Base-by-base conservation (phyloP, 2,797 vertebrate genomes). In the Danio tinwini region DNA sequence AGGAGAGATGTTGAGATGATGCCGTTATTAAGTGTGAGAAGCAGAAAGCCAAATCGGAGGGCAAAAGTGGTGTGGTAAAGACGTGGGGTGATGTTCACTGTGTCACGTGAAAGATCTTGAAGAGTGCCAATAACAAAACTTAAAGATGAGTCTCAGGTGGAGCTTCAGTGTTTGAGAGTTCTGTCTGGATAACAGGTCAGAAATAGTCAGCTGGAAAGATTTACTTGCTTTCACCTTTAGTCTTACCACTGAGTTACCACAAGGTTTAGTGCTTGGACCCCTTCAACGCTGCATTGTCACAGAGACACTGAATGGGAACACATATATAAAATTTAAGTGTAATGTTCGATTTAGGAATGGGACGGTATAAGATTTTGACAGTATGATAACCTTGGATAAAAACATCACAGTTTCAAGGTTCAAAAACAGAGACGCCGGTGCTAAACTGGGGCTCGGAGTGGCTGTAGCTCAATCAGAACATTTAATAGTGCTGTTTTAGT, bases 21-120 rank as follows among this genome's bases (percentile, higher is more conserved):
- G 21, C 44, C 74, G 55, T 84, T 70, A 65, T 73, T 73, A 56
- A 76, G 63, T 50, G 56, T 72, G 44, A 55, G 63, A 7, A 44
- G 50, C 45, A 21, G 52, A 40, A 65, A 53, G 79, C 45, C 53
- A 67, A 11, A 59, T 19, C 17, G 21, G 17, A 67, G 75, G 81
- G 11, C 62, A 65, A 76, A 78, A 58, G 50, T 19, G 65, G 58
- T 55, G 29, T 82, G 82, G 83, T 82, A 39, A n/a, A 53, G 49
- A 40, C 5, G 74, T 82, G 84, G 68, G 78, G 53, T 81, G 68
- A 74, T 83, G 85, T 81, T 87, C 82, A 80, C 64, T 72, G 52
- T 56, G 76, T 76, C 81, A 70, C 58, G 14, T 76, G 71, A 56
- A 78, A 69, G 37, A 80, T 67, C 39, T 77, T 76, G 55, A 79